Percentiles rank a stretch among this genome's conserved stretches.
Evolutionary conservation across 1,140 invertebrate genomes (phyloP).

Genomic region (Drosophila nigrodunni): DNA sequence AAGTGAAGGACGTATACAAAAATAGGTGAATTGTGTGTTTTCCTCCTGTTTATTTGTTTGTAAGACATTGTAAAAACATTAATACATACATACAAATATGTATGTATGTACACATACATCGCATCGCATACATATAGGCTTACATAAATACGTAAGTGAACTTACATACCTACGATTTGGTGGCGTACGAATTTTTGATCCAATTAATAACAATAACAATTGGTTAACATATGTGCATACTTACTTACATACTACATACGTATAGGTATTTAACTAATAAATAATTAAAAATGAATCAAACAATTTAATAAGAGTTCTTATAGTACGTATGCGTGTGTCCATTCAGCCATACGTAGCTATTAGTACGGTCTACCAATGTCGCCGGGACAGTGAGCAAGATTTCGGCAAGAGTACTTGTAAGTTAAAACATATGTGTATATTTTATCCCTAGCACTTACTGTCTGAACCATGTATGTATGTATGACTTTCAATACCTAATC

Average conservation of each 20-base stretch:
- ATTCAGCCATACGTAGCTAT: conserved; percentile 36
- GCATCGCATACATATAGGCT: conserved; percentile 11
- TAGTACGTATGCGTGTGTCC: conserved; percentile 29
- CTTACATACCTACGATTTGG: conserved; percentile 3
- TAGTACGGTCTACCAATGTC: conserved; percentile 3
- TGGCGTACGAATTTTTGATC: conserved; percentile 16
- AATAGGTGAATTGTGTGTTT: conserved; percentile 45
- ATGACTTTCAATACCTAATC: conserved; percentile 44
- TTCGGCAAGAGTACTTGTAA: conserved; percentile 49
- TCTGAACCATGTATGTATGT: conserved; percentile 27
- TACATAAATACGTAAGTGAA: conserved; percentile 7
- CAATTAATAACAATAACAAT: conserved; percentile 12
- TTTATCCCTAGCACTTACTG: conserved; percentile 29
- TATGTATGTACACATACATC: conserved; percentile 1
- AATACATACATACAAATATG: conserved; percentile 27
- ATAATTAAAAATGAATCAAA: background rate
- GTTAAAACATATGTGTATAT: conserved; percentile 29
- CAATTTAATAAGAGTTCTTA: conserved; percentile 36
- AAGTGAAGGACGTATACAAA: conserved; percentile 21
- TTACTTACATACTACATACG: conserved; percentile 26
- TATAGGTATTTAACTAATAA: conserved; percentile 32
- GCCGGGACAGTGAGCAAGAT: conserved; percentile 6
- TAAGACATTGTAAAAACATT: conserved; percentile 42
- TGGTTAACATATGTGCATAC: conserved; percentile 2
- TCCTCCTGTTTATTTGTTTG: conserved; percentile 45